Base-by-base conservation (phyloP, 2,888 invertebrate genomes). In the Tolmerus cingulatus region DNA sequence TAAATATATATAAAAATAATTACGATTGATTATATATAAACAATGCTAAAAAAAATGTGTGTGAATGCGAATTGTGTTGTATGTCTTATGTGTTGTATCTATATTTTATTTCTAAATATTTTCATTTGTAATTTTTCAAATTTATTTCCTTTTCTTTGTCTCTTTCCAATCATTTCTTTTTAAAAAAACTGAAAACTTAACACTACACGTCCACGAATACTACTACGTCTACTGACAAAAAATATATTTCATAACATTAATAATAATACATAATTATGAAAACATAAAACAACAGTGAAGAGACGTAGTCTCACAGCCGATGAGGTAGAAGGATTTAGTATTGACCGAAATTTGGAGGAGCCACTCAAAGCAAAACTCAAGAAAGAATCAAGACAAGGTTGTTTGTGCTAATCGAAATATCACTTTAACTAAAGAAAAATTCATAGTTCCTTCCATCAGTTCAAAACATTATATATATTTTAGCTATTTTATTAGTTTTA, bases 381-480 rank as follows among this genome's bases (percentile, higher is more conserved):
- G 91, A 94, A 94, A 92, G 95, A 95, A 91, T 94, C 89, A 88
- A 94, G 94, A 91, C 94, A 94, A 95, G 95, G 95, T 95, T 95
- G 27, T 89, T 81, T 82, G 74, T 87, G 84, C 34, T 57, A 66
- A 66, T 77, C 57, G 51, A 74, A 79, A 84, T 34, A 34, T 84
- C 57, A 77, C 46, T 66, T 66, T 66, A 66, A 66, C 12, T 66
- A 46, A 46, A 46, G 43, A 66, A 66, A 66, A 23, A 3, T 8
- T 66, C 66, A 66, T 66, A 14, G 27, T 66, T 66, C 27, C 66
- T 66, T 66, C 66, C 66, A 23, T 66, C 66, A 23, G 23, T 66
- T 66, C 0, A 27, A 19, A 27, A 66, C 66, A 66, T 7, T 16
- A 81, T 9, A 34, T 16, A n/a, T 74, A 34, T 51, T 74, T 34